A percentile compares a stretch with the other conserved stretches of the same genome.
Evolutionary conservation across 1,140 invertebrate genomes (phyloP).

Genomic region (Lasioglossum baleicum): DNA sequence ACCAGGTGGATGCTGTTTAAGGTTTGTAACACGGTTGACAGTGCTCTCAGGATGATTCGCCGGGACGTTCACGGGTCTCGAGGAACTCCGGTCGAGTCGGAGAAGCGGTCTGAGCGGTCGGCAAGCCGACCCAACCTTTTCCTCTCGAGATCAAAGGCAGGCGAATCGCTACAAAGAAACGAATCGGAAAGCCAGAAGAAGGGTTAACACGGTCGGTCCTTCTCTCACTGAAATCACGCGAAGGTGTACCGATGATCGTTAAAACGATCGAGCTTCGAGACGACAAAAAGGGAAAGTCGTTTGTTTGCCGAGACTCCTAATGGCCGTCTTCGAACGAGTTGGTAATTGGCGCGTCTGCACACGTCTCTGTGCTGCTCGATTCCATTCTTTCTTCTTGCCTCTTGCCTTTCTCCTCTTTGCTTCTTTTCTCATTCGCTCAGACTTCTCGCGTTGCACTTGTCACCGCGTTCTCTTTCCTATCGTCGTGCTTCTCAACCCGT

Average conservation of each 20-base stretch:
- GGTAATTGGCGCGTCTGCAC: constrained; percentile 65
- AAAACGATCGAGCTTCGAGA: constrained; percentile 66
- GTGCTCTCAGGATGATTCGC: constrained; percentile 13
- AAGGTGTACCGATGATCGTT: constrained; percentile 68
- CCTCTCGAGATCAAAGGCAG: constrained; percentile 56
- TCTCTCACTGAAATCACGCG: constrained; percentile 43
- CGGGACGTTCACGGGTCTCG: constrained; percentile 6
- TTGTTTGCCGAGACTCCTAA: constrained; percentile 69
- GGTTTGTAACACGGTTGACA: constrained; percentile 35
- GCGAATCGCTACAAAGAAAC: constrained; percentile 58
- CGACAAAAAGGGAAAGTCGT: constrained; percentile 70
- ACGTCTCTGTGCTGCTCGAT: constrained; percentile 18
- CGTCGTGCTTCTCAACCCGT: constrained; percentile 31
- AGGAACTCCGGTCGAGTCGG: constrained; percentile 62
- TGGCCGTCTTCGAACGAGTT: constrained; percentile 65
- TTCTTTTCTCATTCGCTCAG: too few relatives aligned
- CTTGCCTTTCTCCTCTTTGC: too few relatives aligned
- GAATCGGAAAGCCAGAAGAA: constrained; percentile 2
- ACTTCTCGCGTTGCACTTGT: constrained; percentile 29
- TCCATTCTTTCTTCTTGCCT: too few relatives aligned
- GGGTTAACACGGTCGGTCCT: neutral
- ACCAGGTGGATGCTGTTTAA: constrained; percentile 52
- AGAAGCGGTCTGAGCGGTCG: neutral
- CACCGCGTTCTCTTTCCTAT: constrained; percentile 19
- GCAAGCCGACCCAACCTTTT: constrained; percentile 22